Base-by-base conservation (phyloP, 2,888 invertebrate species). In the Drepana falcataria region DNA sequence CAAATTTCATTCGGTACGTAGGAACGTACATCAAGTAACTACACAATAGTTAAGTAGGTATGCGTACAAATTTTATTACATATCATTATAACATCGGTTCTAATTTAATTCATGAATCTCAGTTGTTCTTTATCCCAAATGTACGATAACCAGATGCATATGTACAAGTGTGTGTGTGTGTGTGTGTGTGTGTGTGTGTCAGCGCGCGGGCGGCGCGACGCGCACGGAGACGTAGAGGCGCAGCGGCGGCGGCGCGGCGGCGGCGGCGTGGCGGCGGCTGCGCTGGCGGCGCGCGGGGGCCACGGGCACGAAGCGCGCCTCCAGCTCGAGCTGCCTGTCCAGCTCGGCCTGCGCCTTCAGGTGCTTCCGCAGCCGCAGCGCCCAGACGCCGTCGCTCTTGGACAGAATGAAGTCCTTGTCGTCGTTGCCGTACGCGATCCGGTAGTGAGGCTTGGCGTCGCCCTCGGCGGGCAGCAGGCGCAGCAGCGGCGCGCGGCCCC, bases 321-420 rank as follows among this genome's bases (percentile, higher is more conserved):
- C 90, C 2, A 90, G 55, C 62, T 90, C 90, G n/a, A 90, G 57
- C 59, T 90, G 90, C 2, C 69, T 66, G 48, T 83, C 75, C 5
- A 87, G 48, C 1, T 53, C 61, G 1, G 66, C 71, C 47, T 70
- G 56, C 0, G 71, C 57, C 55, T 79, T 79, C 6, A 90, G 59
- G 53, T 87, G 88, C 4, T 68, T 75, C 37, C 90, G 55, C 0
- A 89, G 60, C 1, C 89, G 55, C 40, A 90, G 65, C 48, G 87
- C 87, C 83, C 90, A 89, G 2, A 79, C 71, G 47, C 90, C 90
- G 61, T 88, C 87, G 0, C 85, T 71, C 61, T 83, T 83, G 64
- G 77, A 77, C 7, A 90, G 76, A 9, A 83, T 61, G 73, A 90
- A 90, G 72, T 79, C 70, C 6, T 68, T 66, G 48, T 63, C 55